Percentiles rank a stretch among this genome's conserved stretches.
phyloP scores from a whole-genome alignment of 2,797 vertebrate species.

The Chelmon rostratus region DNA sequence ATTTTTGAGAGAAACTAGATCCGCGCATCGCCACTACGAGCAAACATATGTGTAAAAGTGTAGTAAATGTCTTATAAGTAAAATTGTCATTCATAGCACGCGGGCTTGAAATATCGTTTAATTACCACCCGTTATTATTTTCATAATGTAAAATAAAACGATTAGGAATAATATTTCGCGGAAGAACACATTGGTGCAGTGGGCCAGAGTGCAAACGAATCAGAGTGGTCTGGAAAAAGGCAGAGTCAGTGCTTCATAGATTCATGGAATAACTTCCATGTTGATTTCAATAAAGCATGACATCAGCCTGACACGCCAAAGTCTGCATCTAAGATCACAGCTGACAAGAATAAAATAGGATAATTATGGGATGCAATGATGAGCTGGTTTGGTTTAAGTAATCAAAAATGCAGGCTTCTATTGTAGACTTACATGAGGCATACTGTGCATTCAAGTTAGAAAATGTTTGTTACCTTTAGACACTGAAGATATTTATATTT shows the following conservation, averaged over 20 bases:
- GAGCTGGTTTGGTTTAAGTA: no score
- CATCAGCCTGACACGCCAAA: not conserved
- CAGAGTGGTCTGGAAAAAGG: not conserved
- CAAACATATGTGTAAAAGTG: not conserved
- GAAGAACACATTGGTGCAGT: slow-evolving; percentile 74
- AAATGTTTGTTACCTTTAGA: not conserved
- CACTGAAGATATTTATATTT: no score
- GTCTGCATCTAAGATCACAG: not conserved
- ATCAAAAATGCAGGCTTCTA: not conserved
- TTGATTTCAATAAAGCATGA: not conserved
- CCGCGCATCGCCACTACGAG: slow-evolving; percentile 3
- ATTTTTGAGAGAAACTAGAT: slow-evolving; percentile 82
- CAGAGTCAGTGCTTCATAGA: not conserved
- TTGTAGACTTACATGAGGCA: no score
- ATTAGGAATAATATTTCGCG: slow-evolving; percentile 38
- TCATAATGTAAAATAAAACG: not conserved
- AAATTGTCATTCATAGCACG: fast-evolving
- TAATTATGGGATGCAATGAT: not conserved
- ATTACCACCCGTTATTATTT: not conserved
- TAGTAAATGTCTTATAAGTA: not conserved
- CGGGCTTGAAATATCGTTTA: fast-evolving
- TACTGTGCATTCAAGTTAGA: not conserved
- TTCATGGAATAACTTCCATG: not conserved
- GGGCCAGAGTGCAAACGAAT: slow-evolving; percentile 36
- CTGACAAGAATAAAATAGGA: not conserved